Conservation (phyloP, 2,797 vertebrate genomes). For the Thalassophryne amazonica region DNA sequence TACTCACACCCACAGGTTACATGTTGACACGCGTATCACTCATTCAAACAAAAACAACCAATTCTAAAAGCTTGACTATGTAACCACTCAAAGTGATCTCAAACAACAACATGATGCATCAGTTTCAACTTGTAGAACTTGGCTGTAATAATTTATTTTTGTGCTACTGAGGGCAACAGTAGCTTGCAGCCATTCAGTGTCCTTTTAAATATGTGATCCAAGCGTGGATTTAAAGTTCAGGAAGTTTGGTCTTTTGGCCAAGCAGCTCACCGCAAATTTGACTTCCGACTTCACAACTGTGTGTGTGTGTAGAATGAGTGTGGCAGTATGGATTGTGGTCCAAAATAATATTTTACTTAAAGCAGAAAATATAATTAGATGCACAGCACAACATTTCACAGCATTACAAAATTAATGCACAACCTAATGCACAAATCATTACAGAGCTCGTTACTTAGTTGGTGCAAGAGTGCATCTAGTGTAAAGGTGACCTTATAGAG, state of each 20-base stretch:
- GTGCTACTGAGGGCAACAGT: neutral
- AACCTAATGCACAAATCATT: neutral
- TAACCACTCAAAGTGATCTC: too few relatives aligned
- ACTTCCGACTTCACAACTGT: neutral
- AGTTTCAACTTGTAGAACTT: neutral
- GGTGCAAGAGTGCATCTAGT: neutral
- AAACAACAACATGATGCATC: too few relatives aligned
- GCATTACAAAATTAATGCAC: neutral
- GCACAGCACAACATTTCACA: neutral
- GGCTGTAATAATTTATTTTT: neutral
- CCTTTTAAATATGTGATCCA: neutral
- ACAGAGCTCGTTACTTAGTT: neutral
- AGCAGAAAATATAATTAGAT: neutral
- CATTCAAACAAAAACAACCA: too few relatives aligned
- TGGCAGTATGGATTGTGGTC: neutral
- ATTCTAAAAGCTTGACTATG: too few relatives aligned
- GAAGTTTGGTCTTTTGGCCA: neutral
- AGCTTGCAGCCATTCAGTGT: neutral
- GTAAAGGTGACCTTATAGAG: conserved; percentile 3
- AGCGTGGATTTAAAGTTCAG: neutral
- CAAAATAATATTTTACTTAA: neutral
- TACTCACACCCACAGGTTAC: too few relatives aligned
- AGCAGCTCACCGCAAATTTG: neutral
- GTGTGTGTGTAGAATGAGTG: neutral
- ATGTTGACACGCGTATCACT: too few relatives aligned